A percentile compares a stretch with the other conserved stretches of the same genome.
phyloP scores from a whole-genome alignment of 2,113 vertebrate genomes.

The Catharus minimus region DNA sequence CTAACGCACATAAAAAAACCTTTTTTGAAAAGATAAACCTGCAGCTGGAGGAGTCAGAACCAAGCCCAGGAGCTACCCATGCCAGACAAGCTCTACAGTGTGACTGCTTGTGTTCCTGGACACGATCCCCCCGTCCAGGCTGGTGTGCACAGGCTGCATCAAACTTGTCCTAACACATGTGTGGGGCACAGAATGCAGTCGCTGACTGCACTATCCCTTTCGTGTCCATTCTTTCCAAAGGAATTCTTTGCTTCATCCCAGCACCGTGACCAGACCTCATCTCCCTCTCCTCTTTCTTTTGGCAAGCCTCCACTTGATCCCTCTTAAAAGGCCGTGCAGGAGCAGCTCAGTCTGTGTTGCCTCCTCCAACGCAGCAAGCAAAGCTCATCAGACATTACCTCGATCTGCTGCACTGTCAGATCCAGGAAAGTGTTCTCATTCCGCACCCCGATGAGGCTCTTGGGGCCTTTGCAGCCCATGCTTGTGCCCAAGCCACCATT shows the following conservation, averaged over 20 bases:
- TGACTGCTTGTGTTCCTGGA: not conserved
- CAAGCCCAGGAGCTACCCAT: not conserved
- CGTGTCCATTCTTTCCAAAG: not conserved
- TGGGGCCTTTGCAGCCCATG: slow-evolving; percentile 97
- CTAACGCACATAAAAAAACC: not conserved
- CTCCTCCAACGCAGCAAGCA: not conserved
- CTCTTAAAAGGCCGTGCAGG: not conserved
- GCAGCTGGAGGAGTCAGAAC: not conserved
- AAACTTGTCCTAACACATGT: not conserved
- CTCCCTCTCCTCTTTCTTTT: not conserved
- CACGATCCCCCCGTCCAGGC: not conserved
- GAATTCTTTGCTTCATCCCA: not conserved
- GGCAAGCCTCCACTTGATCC: not conserved
- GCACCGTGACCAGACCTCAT: fast-evolving
- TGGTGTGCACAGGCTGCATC: not conserved
- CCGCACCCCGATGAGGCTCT: slow-evolving; percentile 95
- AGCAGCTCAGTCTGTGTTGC: not conserved
- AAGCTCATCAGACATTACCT: slow-evolving; percentile 72
- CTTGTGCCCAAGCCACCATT: slow-evolving; percentile 96
- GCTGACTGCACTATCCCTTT: fast-evolving
- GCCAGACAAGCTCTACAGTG: not conserved
- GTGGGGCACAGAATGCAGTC: not conserved
- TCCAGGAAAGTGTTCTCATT: slow-evolving; percentile 98
- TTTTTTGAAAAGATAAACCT: not conserved
- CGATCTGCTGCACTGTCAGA: slow-evolving; percentile 95